Evolutionary conservation across 1,140 invertebrate genomes (phyloP).

Genomic region (Ostrea edulis): DNA sequence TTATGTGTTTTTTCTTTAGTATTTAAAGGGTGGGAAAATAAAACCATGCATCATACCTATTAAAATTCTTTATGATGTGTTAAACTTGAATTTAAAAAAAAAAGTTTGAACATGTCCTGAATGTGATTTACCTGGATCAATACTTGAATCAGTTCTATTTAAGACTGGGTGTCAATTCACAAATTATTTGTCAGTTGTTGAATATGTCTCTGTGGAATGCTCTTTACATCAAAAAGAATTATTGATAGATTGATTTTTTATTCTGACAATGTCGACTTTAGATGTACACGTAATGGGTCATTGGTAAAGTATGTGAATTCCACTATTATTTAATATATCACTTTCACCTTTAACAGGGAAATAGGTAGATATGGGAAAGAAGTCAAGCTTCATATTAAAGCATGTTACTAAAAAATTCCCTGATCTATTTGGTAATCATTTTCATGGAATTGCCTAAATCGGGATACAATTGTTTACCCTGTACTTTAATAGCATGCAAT

Average conservation of each 20-base stretch:
- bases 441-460: background rate
- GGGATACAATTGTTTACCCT: background rate
- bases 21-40: background rate
- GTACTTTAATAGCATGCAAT: background rate
- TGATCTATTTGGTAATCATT: background rate
- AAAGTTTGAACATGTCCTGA: background rate
- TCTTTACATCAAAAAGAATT: constrained; percentile 22
- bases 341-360: no score
- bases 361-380: no score
- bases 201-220: background rate
- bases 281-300: background rate
- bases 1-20: background rate
- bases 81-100: background rate
- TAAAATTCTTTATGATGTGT: background rate
- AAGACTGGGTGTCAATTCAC: background rate
- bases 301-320: background rate
- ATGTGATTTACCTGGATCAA: background rate
- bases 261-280: background rate
- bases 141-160: background rate
- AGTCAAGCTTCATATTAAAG: background rate
- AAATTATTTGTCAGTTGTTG: background rate
- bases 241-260: constrained; percentile 22
- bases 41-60: background rate
- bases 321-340: no score
- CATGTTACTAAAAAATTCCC: background rate